A percentile compares a stretch with the other conserved stretches of the same genome.
These are phyloP conservation scores for Brachyrhaphis roseni DNA, from an alignment of 2,797 vertebrate genomes.

Conservation along the genomic window DNA sequence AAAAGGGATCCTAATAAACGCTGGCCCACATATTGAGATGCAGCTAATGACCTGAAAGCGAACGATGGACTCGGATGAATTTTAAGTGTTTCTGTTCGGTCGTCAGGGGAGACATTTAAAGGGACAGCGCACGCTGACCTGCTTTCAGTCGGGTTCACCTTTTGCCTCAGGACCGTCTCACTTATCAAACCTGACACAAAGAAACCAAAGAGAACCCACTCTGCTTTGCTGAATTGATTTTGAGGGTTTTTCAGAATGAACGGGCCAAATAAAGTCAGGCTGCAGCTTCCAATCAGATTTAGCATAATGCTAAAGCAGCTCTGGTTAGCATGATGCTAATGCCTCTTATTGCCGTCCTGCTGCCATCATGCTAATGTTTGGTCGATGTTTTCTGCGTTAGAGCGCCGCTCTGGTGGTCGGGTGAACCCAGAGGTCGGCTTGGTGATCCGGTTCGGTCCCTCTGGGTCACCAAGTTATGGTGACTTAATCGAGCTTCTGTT, in stretches of 20 bases:
- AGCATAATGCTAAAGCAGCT: too few species aligned
- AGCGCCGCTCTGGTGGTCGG: too few species aligned
- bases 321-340: too few species aligned
- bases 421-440: too few species aligned
- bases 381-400: too few species aligned
- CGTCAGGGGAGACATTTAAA: constrained; percentile 53
- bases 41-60: constrained; percentile 69
- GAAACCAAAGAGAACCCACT: not conserved
- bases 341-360: too few species aligned
- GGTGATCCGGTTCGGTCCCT: too few species aligned
- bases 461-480: too few species aligned
- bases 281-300: not conserved
- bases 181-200: not conserved
- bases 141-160: constrained; percentile 20
- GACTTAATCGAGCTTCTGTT: too few species aligned
- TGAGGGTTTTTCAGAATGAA: not conserved
- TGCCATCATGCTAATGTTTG: too few species aligned
- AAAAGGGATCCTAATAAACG: constrained; percentile 57
- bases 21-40: constrained; percentile 74
- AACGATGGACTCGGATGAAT: constrained; percentile 54
- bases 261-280: not conserved
- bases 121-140: constrained; percentile 43
- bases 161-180: not conserved
- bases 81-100: constrained; percentile 50
- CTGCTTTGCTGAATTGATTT: not conserved